These are phyloP conservation scores for Alca torda DNA, from an alignment of 2,797 vertebrate species.

Conservation along the genomic window DNA sequence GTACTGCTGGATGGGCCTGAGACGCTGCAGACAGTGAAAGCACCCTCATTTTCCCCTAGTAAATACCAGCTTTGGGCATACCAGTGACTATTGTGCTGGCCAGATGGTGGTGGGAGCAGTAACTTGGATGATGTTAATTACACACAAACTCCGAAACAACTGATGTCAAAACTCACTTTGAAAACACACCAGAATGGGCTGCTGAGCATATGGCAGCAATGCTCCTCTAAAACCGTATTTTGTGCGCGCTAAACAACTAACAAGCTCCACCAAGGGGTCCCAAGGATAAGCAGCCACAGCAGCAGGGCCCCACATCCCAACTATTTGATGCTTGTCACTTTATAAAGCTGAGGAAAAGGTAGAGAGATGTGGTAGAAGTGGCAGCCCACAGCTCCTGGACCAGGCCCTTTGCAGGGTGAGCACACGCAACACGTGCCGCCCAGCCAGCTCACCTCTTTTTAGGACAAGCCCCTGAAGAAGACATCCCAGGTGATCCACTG, in stretches of 20 bases:
- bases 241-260: background rate
- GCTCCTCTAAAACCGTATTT: background rate
- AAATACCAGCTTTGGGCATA: background rate
- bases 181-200: background rate
- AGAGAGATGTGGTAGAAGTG: background rate
- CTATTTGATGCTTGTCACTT: accelerated
- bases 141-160: conserved; percentile 12
- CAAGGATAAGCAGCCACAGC: background rate
- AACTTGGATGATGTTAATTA: background rate
- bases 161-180: conserved; percentile 20
- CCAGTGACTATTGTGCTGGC: background rate
- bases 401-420: background rate
- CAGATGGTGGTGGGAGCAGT: conserved; percentile 31
- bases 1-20: background rate
- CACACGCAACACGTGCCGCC: accelerated
- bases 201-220: background rate
- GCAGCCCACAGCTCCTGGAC: background rate
- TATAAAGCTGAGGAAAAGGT: background rate
- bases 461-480: background rate
- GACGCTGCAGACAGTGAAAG: background rate
- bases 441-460: background rate
- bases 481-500: background rate
- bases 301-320: background rate
- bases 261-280: background rate
- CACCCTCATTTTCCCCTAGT: background rate